These are phyloP conservation scores for Acanthornis magna DNA, from an alignment of 2,797 vertebrate genomes.

Conservation along the genomic window DNA sequence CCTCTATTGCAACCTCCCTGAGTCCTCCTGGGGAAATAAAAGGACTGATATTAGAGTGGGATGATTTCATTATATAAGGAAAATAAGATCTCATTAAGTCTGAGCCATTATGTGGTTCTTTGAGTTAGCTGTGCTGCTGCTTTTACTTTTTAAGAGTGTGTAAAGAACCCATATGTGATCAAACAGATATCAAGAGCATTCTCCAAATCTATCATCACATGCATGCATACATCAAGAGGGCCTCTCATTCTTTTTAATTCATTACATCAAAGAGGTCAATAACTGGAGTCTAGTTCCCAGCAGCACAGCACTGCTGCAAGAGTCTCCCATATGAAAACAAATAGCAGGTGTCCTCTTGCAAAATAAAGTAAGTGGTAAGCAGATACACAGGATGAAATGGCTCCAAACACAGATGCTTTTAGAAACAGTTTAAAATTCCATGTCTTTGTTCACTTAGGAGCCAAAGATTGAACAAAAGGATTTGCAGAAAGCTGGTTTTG, in stretches of 20 bases:
- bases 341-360: background rate
- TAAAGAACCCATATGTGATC: background rate
- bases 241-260: background rate
- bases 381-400: background rate
- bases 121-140: background rate
- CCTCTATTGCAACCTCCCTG: background rate
- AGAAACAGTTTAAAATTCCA: background rate
- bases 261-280: background rate
- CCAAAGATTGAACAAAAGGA: background rate
- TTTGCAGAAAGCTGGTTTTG: background rate
- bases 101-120: background rate
- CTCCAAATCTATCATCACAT: background rate
- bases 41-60: background rate
- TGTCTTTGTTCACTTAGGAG: background rate
- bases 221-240: background rate
- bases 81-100: slow-evolving; percentile 5
- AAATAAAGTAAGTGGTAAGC: background rate
- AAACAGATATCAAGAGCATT: background rate
- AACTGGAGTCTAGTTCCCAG: background rate
- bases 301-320: background rate
- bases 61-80: background rate
- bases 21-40: background rate
- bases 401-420: background rate
- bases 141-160: background rate
- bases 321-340: background rate